A percentile compares a stretch with the other conserved stretches of the same genome.
Conservation (phyloP, 2,888 invertebrate genomes). For the Hirtodrosophila alboralis region DNA sequence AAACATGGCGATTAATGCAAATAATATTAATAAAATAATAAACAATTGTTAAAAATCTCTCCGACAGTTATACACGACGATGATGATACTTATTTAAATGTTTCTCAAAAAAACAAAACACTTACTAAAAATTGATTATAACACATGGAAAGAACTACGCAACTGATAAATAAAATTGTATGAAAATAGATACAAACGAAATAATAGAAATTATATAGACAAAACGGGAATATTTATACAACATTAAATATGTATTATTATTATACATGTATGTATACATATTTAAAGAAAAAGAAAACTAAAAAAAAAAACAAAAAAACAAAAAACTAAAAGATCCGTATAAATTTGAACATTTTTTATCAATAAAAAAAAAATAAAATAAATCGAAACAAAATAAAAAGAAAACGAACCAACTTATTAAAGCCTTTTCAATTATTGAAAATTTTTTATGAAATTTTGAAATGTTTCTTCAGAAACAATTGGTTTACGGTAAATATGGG, state of each 20-base stretch:
- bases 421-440: not conserved
- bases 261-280: slow-evolving; percentile 70
- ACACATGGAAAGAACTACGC: slow-evolving; percentile 54
- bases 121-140: slow-evolving; percentile 40
- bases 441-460: no score
- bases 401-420: slow-evolving; percentile 29
- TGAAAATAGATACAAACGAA: slow-evolving; percentile 60
- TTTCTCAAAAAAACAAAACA: slow-evolving; percentile 59
- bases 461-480: no score
- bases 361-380: slow-evolving; percentile 65
- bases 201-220: slow-evolving; percentile 74
- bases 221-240: slow-evolving; percentile 73
- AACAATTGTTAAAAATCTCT: slow-evolving; percentile 72
- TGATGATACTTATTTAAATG: slow-evolving; percentile 54
- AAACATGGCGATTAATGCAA: slow-evolving; percentile 30
- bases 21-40: slow-evolving; percentile 42
- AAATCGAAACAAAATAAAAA: slow-evolving; percentile 29
- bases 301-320: slow-evolving; percentile 30
- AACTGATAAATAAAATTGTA: slow-evolving; percentile 58
- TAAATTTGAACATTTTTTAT: slow-evolving; percentile 79
- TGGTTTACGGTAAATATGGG: no score
- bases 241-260: slow-evolving; percentile 74
- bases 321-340: slow-evolving; percentile 44
- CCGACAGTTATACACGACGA: slow-evolving; percentile 53
- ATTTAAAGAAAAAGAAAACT: slow-evolving; percentile 50